phyloP scores from a whole-genome alignment of 1,140 invertebrate species.

The Lepidotrigona ventralis region DNA sequence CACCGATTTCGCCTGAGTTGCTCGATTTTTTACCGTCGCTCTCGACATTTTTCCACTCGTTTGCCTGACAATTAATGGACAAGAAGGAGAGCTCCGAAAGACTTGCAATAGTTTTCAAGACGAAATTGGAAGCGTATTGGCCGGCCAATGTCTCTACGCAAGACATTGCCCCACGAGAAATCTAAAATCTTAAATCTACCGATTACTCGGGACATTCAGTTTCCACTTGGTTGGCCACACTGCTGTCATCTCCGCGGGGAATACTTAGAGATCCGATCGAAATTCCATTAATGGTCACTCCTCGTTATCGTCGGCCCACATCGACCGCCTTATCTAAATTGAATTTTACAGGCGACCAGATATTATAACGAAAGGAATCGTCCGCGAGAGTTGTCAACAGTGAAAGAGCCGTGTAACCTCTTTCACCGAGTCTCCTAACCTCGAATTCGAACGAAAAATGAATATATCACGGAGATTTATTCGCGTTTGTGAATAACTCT shows the following conservation, averaged over 20 bases:
- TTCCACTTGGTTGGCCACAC: slow-evolving; percentile 14
- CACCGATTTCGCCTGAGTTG: no score
- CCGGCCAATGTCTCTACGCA: background rate
- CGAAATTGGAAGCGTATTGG: background rate
- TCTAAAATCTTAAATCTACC: slow-evolving; percentile 37
- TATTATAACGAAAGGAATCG: slow-evolving; percentile 1
- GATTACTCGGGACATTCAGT: slow-evolving; percentile 9
- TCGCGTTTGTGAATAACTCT: no score
- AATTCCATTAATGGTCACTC: slow-evolving; percentile 32
- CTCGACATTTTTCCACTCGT: background rate
- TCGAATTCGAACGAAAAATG: background rate
- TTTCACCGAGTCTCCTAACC: background rate
- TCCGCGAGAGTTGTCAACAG: no score
- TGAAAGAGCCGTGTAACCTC: background rate
- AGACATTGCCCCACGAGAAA: slow-evolving; percentile 8
- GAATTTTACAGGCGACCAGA: slow-evolving; percentile 5
- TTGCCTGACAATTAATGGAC: background rate
- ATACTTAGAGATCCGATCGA: slow-evolving; percentile 38
- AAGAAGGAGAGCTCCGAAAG: no score
- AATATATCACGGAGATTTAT: background rate
- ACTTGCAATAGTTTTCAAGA: background rate
- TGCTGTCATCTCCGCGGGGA: slow-evolving; percentile 27
- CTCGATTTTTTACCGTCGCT: background rate
- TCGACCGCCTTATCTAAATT: slow-evolving; percentile 4
- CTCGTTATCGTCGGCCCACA: slow-evolving; percentile 22